Percentiles rank a stretch among this genome's conserved stretches.
These are phyloP conservation scores for Capreolus pygargus DNA, from an alignment of 2,113 vertebrate species.

Conservation along the genomic window DNA sequence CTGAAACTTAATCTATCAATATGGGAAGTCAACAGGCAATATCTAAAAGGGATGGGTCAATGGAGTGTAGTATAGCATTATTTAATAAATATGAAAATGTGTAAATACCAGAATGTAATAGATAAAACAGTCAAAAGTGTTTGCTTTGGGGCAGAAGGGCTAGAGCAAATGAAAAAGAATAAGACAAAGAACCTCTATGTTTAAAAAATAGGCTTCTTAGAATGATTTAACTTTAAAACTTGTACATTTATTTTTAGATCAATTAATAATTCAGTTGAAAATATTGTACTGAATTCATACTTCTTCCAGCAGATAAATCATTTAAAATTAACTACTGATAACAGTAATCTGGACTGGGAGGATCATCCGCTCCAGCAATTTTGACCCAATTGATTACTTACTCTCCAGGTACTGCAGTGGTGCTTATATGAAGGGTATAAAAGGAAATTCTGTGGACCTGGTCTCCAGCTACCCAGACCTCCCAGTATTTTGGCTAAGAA, in stretches of 20 bases:
- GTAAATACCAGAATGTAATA: background rate
- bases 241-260: conserved; percentile 2
- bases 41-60: background rate
- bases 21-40: background rate
- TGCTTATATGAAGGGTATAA: background rate
- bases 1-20: background rate
- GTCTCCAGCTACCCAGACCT: conserved; percentile 45
- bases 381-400: background rate
- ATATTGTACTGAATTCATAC: background rate
- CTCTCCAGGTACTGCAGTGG: background rate
- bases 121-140: background rate
- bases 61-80: background rate
- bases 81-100: background rate
- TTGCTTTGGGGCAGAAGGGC: background rate
- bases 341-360: background rate
- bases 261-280: background rate
- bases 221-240: conserved; percentile 9
- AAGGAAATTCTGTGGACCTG: conserved; percentile 33
- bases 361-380: background rate
- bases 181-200: background rate
- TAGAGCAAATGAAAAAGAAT: background rate
- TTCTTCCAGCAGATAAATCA: background rate
- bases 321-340: background rate
- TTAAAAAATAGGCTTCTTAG: background rate
- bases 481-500: conserved; percentile 59